Evolutionary conservation across 30 jellyfish, hydroid and myxozoan species (phyloP), one percentile per base, ranked within the genome.

Genomic region (Hydractinia echinata): DNA sequence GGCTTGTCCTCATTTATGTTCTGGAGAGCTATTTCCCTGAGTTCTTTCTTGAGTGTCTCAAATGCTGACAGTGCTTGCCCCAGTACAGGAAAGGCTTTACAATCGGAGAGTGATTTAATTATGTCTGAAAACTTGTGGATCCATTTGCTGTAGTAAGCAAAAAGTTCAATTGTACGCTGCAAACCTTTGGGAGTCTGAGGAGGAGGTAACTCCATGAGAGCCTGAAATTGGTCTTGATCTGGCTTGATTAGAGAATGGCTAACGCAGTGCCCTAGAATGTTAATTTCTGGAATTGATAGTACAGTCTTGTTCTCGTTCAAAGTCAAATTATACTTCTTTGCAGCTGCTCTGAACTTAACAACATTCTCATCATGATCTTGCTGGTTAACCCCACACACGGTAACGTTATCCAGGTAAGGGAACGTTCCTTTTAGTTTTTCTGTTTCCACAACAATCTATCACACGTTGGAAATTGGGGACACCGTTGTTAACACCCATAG

Each of bases 401-500:
- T 80, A 49, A 86, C 72, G 72, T 86, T 81, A 60, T 80, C 92
- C 10, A 79, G 64, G 55, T 81, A 86, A n/a, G 87, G 72, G 52
- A 79, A 86, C 55, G 92, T 81, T 50, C 54, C 89, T 5, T 48
- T 20, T 39, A 85, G 89, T 13, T 64, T 85, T 13, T 79, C 66
- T 10, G 58, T 49, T 58, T 60, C 88, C 19, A 62, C 71, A 60
- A 81, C 68, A 54, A n/a, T 64, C 66, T 83, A 81, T 79, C 14
- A 5, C 39, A 4, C 94, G 1, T 30, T 85, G 86, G 7, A 85
- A 85, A 21, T 66, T 3, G 71, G 87, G n/a, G n/a, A 9, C 94
- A 8, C 95, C 94, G 55, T 85, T 79, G 3, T 94, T 85, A 7
- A 85, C 92, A 9, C 92, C 86, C 52, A 85, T 68, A 5, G 95